Evolutionary conservation across 2,113 vertebrate genomes (phyloP), one percentile per base, ranked within the genome.

Genomic region (Melanerpes aurifrons): DNA sequence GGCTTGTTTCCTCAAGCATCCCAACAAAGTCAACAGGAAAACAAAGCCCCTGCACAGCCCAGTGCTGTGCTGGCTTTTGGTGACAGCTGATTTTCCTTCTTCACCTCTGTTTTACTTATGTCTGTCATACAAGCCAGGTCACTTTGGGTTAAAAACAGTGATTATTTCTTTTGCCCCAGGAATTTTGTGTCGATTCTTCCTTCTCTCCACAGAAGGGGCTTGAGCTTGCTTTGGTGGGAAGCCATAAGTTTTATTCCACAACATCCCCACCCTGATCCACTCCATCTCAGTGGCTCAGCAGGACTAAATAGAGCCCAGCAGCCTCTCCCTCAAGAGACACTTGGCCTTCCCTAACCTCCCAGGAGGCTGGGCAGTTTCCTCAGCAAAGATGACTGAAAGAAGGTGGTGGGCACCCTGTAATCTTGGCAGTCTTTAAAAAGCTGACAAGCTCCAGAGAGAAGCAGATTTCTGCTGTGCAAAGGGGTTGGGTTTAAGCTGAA

Each of bases 121-220:
- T 13, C 24, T 10, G 7, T 7, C 0, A 0, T 4, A 5, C 25
- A 20, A 7, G 29, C 28, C 31, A 15, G 31, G 40, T 16, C 13
- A 11, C 3, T 0, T 1, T 14, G 24, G 53, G 31, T 75, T 6
- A 29, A 90, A 92, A 93, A 73, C 1, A 53, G 19, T 3, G 6
- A 5, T 0, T 2, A 45, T 53, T 72, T 50, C 54, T 37, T 50
- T 50, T 50, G 10, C 48, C 48, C 48, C 35, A 12, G 74, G 25
- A 79, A 37, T 91, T 87, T 77, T 82, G 17, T 28, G 12, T 18
- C 26, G 35, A 3, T 84, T 68, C 11, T 2, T 5, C 24, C 58
- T 73, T 37, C 50, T 72, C 18, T 28, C 7, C 63, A n/a, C 40
- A 26, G 20, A 64, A 70, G 11, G 15, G 12, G 17, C 35, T 37